Conservation (phyloP, 2,888 invertebrate species). For the Portevinia maculata region DNA sequence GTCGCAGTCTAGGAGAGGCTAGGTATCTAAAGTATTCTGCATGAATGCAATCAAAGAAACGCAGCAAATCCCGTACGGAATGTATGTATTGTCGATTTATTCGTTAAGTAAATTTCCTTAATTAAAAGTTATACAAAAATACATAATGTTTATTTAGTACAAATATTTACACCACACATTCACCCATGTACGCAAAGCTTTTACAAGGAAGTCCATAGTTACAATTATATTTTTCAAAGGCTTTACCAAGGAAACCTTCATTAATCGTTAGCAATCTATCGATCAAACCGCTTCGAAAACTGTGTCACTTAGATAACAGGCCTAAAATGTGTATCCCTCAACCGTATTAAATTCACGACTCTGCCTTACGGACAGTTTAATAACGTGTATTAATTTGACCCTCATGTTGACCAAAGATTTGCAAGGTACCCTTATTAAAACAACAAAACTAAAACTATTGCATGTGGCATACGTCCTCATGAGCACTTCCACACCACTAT, state of each 20-base stretch:
- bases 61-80: too few species aligned
- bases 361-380: constrained; percentile 1
- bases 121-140: constrained; percentile 43
- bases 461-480: constrained; percentile 78
- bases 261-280: constrained; percentile 17
- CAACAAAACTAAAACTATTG: constrained; percentile 20
- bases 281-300: constrained; percentile 58
- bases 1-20: too few species aligned
- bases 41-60: too few species aligned
- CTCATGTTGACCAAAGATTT: constrained; percentile 12
- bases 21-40: too few species aligned
- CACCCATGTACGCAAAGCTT: not conserved
- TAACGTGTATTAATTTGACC: constrained; percentile 30
- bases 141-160: constrained; percentile 49
- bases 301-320: constrained; percentile 37
- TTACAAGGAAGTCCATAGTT: constrained; percentile 4
- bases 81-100: too few species aligned
- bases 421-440: constrained; percentile 36
- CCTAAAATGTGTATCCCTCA: not conserved
- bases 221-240: constrained; percentile 13
- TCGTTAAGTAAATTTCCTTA: too few species aligned
- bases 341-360: not conserved
- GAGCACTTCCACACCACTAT: constrained; percentile 95
- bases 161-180: constrained; percentile 45
- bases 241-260: constrained; percentile 17